Percentiles rank a stretch among this genome's conserved stretches.
phyloP scores from a whole-genome alignment of 2,797 vertebrate genomes.

The Pantherophis vulpinus region DNA sequence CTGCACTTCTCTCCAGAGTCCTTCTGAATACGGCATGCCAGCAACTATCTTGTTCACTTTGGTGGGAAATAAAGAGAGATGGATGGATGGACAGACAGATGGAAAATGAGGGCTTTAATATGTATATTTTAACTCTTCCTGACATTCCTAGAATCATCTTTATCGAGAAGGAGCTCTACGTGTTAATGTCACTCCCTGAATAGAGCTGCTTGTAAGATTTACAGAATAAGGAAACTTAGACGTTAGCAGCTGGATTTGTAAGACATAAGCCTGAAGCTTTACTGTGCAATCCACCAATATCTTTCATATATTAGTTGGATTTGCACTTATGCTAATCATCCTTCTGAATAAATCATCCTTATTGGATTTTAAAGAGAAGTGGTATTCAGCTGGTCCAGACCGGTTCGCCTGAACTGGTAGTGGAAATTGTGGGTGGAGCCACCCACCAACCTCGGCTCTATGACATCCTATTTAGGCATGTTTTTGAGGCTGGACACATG shows the following conservation, averaged over 20 bases:
- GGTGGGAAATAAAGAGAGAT: conserved; percentile 38
- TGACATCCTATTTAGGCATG: no score
- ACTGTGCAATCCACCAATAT: neutral
- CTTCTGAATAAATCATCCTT: neutral
- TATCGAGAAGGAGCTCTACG: neutral
- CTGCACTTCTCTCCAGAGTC: conserved; percentile 54
- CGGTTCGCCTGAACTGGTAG: no score
- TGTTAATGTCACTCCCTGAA: neutral
- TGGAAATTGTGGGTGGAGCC: no score
- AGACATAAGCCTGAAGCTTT: neutral
- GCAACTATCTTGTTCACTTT: conserved; percentile 59
- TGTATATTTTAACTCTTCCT: conserved; percentile 9
- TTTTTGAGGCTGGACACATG: no score
- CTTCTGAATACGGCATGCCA: conserved; percentile 40
- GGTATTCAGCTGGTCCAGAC: no score
- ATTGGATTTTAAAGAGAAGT: neutral
- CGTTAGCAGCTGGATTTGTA: neutral
- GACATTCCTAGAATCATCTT: neutral
- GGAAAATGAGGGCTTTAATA: conserved; percentile 38
- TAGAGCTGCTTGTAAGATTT: no score
- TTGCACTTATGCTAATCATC: neutral
- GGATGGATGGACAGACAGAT: neutral
- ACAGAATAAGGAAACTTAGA: neutral
- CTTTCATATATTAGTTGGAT: neutral
- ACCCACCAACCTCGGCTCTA: no score